Base-by-base conservation (phyloP, 2,797 vertebrate genomes). In the Chrysocyon brachyurus region DNA sequence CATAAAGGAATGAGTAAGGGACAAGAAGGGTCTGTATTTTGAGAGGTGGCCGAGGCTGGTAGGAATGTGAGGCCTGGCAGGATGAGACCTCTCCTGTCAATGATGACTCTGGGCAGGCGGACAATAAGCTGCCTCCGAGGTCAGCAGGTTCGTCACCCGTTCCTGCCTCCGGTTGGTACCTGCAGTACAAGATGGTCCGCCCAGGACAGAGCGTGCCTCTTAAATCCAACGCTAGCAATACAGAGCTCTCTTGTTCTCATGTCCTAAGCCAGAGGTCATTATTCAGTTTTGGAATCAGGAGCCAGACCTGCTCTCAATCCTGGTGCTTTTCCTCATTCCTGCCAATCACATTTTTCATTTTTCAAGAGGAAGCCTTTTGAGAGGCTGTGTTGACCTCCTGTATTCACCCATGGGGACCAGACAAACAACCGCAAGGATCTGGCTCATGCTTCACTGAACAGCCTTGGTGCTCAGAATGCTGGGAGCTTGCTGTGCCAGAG, bases 211-310 rank as follows among this genome's bases (percentile, higher is more conserved):
- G 68, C 49, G 46, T n/a, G 87, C 78, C 63, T 36, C 0, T 14
- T 12, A n/a, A 54, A 31, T 16, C 57, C 78, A 59, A 33, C 66
- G 33, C 19, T 1, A 19, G 82, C 61, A 28, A 72, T 11, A 96
- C 94, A 97, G 88, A 93, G 89, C 57, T 68, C 95, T 86, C 91
- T 97, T 97, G 95, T 97, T 94, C 94, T 84, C 88, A 2, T 83
- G 88, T 96, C 96, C 96, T 93, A 70, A 93, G 57, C 72, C 86
- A 28, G 70, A 90, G 94, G 95, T 97, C 88, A 91, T 49, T 73
- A 66, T 52, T 95, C 21, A 0, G 83, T 64, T 68, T 95, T 22
- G 88, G 78, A 92, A 89, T 24, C 89, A 12, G 79, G 68, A 86
- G 68, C 68, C 88, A 89, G 85, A 22, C 33, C 92, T 52, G 52